Base-by-base conservation (phyloP, 2,113 vertebrate genomes). In the Leptodactylus fuscus region DNA sequence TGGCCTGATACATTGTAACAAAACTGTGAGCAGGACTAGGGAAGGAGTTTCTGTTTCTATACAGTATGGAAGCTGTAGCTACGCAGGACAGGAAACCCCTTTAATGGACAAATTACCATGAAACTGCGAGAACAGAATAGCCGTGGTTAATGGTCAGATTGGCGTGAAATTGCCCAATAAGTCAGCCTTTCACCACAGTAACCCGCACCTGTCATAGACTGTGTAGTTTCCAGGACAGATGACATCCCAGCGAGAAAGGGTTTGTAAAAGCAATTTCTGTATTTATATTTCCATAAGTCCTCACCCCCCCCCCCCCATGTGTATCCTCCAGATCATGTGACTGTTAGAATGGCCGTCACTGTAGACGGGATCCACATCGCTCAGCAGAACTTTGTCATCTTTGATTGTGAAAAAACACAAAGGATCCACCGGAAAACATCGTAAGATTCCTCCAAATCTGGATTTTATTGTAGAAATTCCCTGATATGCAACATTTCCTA, bases 341-440 rank as follows among this genome's bases (percentile, higher is more conserved):
- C 91, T 0, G 89, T 98, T 1, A 93, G 94, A 58, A 92, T 97
- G 90, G 93, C 94, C 22, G 92, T 99, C 87, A 94, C 92, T 88
- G 97, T 98, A 87, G 95, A 96, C 13, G 93, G 95, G 87, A 96
- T 90, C 87, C 91, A 93, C 80, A 96, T 98, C 27, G 96, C 98
- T 81, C 89, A 88, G 70, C 96, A 97, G 87, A 97, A 90, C 87
- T 96, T 98, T 92, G 94, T 96, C 92, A 95, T 99, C 92, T 99
- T 97, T 0, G 96, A 99, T 91, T 99, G 98, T 85, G 91, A 94
- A 88, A 96, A 94, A 87, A 93, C 96, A 0, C 96, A 95, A 38
- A 91, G 88, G 16, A 95, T 98, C 87, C 91, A 97, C 89, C 92
- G 93, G 0, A 95, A 93, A 87, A 95, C 91, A 7, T 93, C 96